phyloP scores from a whole-genome alignment of 2,113 vertebrate species.

The Paramormyrops kingsleyae region DNA sequence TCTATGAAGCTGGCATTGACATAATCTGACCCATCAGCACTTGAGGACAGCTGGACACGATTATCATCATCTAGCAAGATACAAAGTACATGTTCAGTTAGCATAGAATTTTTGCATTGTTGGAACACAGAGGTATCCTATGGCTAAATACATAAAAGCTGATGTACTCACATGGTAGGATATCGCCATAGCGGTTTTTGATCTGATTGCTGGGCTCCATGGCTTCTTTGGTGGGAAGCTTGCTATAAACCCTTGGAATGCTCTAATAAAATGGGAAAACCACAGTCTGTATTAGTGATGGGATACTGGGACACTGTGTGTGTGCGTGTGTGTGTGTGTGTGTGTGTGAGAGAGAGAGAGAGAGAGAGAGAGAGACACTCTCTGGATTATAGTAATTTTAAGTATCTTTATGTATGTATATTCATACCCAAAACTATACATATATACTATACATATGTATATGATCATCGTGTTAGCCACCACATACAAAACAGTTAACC shows the following conservation, averaged over 20 bases:
- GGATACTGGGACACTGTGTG: background rate
- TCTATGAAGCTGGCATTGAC: conserved; percentile 96
- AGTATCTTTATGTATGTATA: no score
- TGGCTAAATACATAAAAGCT: background rate
- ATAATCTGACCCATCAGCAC: conserved; percentile 73
- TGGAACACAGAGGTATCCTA: background rate
- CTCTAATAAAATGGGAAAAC: conserved; percentile 62
- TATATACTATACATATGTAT: no score
- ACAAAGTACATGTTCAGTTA: background rate
- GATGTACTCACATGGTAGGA: conserved; percentile 82
- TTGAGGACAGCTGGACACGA: conserved; percentile 76
- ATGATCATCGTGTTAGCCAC: no score
- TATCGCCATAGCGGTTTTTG: conserved; percentile 95
- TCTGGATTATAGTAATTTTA: no score
- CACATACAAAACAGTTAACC: no score
- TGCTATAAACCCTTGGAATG: conserved; percentile 83
- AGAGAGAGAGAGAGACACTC: no score
- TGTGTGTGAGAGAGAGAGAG: no score
- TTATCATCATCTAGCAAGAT: conserved; percentile 80
- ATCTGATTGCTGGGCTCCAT: conserved; percentile 71
- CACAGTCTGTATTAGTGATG: conserved; percentile 17
- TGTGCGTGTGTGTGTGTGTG: no score
- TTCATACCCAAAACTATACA: no score
- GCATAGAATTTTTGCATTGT: background rate
- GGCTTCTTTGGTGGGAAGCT: conserved; percentile 80